Percentiles rank a stretch among this genome's conserved stretches.
phyloP scores from a whole-genome alignment of 2,888 invertebrate species.

The Altica lythri region DNA sequence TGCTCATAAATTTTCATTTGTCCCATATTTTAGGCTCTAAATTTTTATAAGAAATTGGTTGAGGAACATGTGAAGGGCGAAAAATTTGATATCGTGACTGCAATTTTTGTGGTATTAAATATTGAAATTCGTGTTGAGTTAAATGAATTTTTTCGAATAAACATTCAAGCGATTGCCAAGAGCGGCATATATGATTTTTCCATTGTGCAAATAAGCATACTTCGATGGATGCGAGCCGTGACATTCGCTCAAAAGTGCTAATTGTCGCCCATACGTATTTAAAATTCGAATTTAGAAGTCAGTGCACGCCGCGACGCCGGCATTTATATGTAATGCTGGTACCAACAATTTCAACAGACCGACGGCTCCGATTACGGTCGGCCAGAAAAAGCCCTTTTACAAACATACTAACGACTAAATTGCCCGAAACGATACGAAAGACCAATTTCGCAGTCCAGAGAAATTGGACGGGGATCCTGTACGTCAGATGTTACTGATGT shows the following conservation, averaged over 20 bases:
- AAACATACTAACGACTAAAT: slow-evolving; percentile 13
- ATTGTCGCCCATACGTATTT: slow-evolving; percentile 15
- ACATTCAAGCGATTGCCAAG: too few relatives aligned
- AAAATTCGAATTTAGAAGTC: background rate
- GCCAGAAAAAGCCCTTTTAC: slow-evolving; percentile 20
- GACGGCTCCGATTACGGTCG: slow-evolving; percentile 16
- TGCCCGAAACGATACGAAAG: slow-evolving; percentile 15
- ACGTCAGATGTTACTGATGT: slow-evolving; percentile 5
- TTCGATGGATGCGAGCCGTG: slow-evolving; percentile 2
- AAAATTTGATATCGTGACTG: too few relatives aligned
- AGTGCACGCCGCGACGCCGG: background rate
- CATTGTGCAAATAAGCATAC: background rate
- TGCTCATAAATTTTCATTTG: too few relatives aligned
- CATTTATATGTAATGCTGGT: slow-evolving; percentile 12
- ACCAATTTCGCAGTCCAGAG: slow-evolving; percentile 7
- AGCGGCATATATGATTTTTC: too few relatives aligned
- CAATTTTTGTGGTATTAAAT: too few relatives aligned
- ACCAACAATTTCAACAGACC: slow-evolving; percentile 10
- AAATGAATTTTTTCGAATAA: too few relatives aligned
- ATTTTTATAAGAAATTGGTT: too few relatives aligned
- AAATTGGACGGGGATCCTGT: background rate
- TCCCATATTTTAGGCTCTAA: too few relatives aligned
- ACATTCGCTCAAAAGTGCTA: slow-evolving; percentile 15
- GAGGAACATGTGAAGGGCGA: too few relatives aligned
- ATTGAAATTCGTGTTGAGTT: too few relatives aligned